phyloP scores from a whole-genome alignment of 2,113 vertebrate genomes.

The Neolamprologus sp. region DNA sequence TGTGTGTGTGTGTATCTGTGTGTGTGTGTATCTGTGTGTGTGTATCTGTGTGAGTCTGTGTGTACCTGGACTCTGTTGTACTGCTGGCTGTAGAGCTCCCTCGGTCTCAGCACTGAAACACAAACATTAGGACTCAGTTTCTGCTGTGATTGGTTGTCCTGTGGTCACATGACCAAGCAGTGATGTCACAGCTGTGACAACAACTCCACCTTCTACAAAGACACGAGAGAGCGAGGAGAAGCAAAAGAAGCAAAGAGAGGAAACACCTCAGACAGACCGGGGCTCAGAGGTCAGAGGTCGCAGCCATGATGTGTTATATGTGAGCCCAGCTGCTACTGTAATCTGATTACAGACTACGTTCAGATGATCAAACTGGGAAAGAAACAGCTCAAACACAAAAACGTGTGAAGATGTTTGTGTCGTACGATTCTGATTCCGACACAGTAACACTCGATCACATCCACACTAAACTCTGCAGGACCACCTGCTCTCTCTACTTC shows the following conservation, averaged over 20 bases:
- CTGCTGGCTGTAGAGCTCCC: neutral
- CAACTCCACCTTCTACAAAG: neutral
- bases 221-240: neutral
- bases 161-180: neutral
- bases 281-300: neutral
- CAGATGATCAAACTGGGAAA: neutral
- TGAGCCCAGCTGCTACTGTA: accelerated
- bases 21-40: neutral
- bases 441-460: neutral
- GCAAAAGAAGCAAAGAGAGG: neutral
- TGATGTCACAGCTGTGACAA: neutral
- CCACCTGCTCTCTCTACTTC: neutral
- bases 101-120: neutral
- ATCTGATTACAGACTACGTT: neutral
- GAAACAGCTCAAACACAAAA: accelerated
- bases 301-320: neutral
- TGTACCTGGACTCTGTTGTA: conserved; percentile 9
- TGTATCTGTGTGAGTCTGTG: too few relatives aligned
- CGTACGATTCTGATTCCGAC: neutral
- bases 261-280: accelerated
- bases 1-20: accelerated
- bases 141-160: neutral
- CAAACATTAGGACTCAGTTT: neutral
- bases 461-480: neutral
- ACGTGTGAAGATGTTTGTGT: neutral